Conservation (phyloP, 1,140 invertebrate species). For the Panagrolaimus sp. region DNA sequence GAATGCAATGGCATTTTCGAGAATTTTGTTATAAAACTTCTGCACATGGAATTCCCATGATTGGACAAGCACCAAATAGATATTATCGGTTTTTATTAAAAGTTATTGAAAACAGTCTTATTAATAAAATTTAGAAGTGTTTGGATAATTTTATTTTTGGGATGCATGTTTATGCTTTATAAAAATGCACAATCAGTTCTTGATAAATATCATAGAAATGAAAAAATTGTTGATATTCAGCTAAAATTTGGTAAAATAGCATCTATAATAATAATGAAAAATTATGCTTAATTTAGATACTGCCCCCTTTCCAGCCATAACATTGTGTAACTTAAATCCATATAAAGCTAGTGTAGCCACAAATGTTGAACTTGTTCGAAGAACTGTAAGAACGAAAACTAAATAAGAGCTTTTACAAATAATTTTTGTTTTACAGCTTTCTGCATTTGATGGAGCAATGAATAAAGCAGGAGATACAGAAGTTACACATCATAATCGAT, state of each 20-base stretch:
- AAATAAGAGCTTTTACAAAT: slow-evolving; percentile 10
- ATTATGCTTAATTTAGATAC: slow-evolving; percentile 21
- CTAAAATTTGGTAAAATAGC: slow-evolving; percentile 46
- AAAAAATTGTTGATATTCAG: slow-evolving; percentile 55
- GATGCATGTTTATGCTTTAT: slow-evolving; percentile 41
- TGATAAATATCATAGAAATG: slow-evolving; percentile 49
- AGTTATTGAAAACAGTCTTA: too few species aligned
- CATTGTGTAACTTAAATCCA: slow-evolving; percentile 52
- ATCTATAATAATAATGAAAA: slow-evolving; percentile 10
- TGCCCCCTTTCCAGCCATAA: slow-evolving; percentile 53
- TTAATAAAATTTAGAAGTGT: slow-evolving; percentile 26
- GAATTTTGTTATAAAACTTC: slow-evolving; percentile 56
- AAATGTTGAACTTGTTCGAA: slow-evolving; percentile 42
- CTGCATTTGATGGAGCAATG: slow-evolving; percentile 49
- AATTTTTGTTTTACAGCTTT: slow-evolving; percentile 31
- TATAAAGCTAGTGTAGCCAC: slow-evolving; percentile 49
- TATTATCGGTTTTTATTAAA: slow-evolving; percentile 42
- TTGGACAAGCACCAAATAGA: slow-evolving; percentile 50
- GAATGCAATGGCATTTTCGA: slow-evolving; percentile 43
- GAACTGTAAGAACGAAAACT: slow-evolving; percentile 29
- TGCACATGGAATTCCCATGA: slow-evolving; percentile 54
- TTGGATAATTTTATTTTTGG: slow-evolving; percentile 44
- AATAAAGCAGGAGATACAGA: slow-evolving; percentile 43
- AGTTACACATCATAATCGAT: slow-evolving; percentile 5
- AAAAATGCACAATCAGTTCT: slow-evolving; percentile 44